A percentile compares a stretch with the other conserved stretches of the same genome.
Conservation (phyloP, 2,797 vertebrate genomes). For the Psittacula echo region DNA sequence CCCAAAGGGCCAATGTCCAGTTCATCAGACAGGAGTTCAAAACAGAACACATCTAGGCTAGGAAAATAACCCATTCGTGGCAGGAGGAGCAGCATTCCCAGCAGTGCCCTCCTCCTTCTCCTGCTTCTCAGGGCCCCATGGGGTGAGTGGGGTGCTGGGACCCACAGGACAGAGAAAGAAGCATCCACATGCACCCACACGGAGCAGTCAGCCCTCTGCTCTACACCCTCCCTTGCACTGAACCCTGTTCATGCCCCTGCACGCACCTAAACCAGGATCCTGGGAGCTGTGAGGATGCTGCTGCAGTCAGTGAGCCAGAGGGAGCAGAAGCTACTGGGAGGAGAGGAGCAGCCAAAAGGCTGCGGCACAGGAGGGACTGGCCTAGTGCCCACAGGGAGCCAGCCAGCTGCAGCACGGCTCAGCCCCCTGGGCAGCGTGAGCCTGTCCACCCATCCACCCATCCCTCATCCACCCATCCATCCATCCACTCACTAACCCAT, state of each 20-base stretch:
- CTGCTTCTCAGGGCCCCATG: neutral
- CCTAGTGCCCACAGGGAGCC: neutral
- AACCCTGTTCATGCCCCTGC: neutral
- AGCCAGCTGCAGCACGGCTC: neutral
- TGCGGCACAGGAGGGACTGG: neutral
- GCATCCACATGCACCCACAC: neutral
- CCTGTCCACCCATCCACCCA: neutral
- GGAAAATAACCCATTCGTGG: neutral
- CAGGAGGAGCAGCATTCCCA: neutral
- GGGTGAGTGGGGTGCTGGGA: neutral
- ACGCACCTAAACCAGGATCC: neutral
- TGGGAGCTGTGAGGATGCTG: neutral
- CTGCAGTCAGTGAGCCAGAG: neutral
- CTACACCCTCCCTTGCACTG: accelerated
- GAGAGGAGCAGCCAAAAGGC: neutral
- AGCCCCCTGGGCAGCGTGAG: accelerated
- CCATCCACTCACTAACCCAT: neutral
- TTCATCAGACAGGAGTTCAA: neutral
- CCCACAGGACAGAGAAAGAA: neutral
- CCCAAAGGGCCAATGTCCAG: accelerated
- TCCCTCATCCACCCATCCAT: neutral
- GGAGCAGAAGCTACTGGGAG: accelerated
- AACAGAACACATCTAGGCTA: neutral
- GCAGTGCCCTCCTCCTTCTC: neutral
- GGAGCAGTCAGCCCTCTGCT: accelerated